phyloP scores from a whole-genome alignment of 2,113 vertebrate species.

The Todiramphus saurophagus region DNA sequence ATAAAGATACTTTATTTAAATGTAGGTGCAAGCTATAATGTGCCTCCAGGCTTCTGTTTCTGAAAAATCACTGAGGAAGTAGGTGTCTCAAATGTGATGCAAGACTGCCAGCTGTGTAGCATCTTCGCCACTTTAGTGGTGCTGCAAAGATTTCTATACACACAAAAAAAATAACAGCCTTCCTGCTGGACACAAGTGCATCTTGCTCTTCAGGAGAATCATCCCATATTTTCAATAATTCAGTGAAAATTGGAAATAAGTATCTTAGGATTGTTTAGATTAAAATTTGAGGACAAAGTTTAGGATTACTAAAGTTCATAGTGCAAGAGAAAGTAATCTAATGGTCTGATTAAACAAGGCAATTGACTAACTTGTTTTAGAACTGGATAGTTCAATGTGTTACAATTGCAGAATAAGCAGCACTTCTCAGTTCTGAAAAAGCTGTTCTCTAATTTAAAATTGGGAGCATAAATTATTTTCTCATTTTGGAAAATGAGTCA shows the following conservation, averaged over 20 bases:
- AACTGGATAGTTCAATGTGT: not conserved
- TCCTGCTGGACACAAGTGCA: not conserved
- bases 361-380: not conserved
- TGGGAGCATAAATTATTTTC: not conserved
- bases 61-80: not conserved
- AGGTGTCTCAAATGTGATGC: not conserved
- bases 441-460: not conserved
- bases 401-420: not conserved
- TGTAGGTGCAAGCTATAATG: not conserved
- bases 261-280: not conserved
- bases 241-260: not conserved
- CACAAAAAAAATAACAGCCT: not conserved
- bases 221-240: not conserved
- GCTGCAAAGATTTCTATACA: not conserved
- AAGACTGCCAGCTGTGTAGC: not conserved
- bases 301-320: not conserved
- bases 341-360: not conserved
- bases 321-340: not conserved
- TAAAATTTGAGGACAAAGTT: not conserved
- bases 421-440: not conserved
- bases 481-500: not conserved
- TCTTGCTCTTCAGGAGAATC: not conserved
- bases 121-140: not conserved
- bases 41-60: not conserved
- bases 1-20: not conserved